phyloP scores from a whole-genome alignment of 2,888 invertebrate species.

The Ariolimax columbianus region DNA sequence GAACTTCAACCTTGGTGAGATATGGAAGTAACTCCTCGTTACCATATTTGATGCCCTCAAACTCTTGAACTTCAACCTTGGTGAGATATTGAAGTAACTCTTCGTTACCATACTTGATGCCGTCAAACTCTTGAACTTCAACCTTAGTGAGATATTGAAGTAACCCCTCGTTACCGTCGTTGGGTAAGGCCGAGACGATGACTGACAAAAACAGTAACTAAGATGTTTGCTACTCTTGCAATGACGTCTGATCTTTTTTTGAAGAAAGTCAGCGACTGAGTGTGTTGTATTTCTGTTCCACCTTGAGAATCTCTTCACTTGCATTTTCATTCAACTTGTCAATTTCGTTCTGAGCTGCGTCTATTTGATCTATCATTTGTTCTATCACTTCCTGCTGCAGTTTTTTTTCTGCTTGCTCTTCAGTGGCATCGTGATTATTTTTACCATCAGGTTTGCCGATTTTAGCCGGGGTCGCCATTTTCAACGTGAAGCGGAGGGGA shows the following conservation, averaged over 20 bases:
- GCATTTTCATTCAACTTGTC: constrained; percentile 79
- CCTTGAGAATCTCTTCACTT: constrained; percentile 79
- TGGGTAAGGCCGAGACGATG: constrained; percentile 89
- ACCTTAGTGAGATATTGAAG: constrained; percentile 78
- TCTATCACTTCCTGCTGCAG: constrained; percentile 79
- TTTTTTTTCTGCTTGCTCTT: constrained; percentile 78
- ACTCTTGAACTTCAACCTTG: too few relatives aligned
- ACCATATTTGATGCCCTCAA: too few relatives aligned
- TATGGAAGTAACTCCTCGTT: too few relatives aligned
- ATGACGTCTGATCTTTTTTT: constrained; percentile 78
- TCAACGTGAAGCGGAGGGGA: constrained; percentile 67
- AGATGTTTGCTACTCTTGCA: constrained; percentile 79
- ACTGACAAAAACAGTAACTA: constrained; percentile 85
- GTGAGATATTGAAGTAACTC: too few relatives aligned
- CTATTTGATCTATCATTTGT: too few relatives aligned
- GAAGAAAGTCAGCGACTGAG: constrained; percentile 77
- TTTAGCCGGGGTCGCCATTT: constrained; percentile 78
- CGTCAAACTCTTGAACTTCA: constrained; percentile 91
- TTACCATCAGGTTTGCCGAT: constrained; percentile 76
- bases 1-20: too few relatives aligned
- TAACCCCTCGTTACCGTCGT: constrained; percentile 89
- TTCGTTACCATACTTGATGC: too few relatives aligned
- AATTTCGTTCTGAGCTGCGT: constrained; percentile 79
- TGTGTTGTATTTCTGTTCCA: constrained; percentile 80
- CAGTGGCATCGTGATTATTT: constrained; percentile 76